A percentile compares a stretch with the other conserved stretches of the same genome.
These are phyloP conservation scores for Schizothorax lantsangensis DNA, from an alignment of 2,797 vertebrate genomes.

Conservation along the genomic window DNA sequence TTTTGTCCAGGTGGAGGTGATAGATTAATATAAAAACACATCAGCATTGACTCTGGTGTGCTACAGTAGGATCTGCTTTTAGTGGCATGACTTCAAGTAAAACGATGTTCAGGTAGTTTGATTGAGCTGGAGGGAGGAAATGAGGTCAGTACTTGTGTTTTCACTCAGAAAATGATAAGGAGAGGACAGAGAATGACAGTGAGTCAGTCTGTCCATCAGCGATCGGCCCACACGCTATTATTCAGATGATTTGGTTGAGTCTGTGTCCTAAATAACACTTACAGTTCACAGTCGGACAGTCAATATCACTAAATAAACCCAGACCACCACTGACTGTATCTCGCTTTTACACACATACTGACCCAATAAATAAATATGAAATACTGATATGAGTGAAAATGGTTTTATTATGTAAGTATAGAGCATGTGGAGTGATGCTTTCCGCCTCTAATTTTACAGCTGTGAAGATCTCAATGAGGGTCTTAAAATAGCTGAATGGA, in stretches of 20 bases:
- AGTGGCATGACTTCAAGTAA: not conserved
- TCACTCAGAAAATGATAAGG: not conserved
- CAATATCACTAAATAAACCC: not conserved
- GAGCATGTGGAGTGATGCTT: not conserved
- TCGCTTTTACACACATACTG: not conserved
- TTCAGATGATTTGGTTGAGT: conserved; percentile 29
- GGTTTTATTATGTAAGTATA: not conserved
- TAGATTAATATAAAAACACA: not conserved
- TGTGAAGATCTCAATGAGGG: not conserved
- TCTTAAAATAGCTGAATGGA: not conserved
- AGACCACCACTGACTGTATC: not conserved
- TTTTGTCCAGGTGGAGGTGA: conserved; percentile 14
- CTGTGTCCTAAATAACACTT: not conserved
- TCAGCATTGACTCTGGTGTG: not conserved
- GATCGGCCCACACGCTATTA: conserved; percentile 36
- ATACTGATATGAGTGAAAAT: not conserved
- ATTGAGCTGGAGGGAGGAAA: conserved; percentile 1
- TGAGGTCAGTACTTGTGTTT: not conserved
- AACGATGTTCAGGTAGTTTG: not conserved
- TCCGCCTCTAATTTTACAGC: not conserved
- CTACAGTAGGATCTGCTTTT: not conserved
- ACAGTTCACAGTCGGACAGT: not conserved
- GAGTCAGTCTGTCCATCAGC: not conserved
- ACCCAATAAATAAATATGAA: not conserved
- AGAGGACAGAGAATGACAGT: not conserved